Base-by-base conservation (phyloP, 1,140 invertebrate species). In the Cydia fagiglandana region DNA sequence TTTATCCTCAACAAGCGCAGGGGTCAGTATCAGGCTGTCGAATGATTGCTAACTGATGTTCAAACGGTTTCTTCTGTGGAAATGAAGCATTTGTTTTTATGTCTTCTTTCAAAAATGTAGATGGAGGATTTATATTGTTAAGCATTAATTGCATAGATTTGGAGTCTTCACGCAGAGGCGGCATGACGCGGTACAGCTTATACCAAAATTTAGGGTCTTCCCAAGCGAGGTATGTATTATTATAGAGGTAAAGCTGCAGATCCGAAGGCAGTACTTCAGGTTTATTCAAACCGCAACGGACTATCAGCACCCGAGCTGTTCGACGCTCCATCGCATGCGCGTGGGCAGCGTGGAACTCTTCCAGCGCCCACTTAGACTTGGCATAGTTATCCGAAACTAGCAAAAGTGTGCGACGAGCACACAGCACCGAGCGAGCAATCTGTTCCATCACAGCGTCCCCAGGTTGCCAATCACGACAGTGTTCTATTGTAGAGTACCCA, bases 141-240 rank as follows among this genome's bases (percentile, higher is more conserved):
- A 61, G 56, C 56, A 24, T 24, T 24, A 61, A 20, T 24, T 61
- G 56, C 56, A 61, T 20, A 2, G 56, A 61, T 24, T 61, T 61
- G 7, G 56, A 20, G 2, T 61, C 38, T 17, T 38, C 28, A 24
- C 66, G 30, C 15, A 70, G 34, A 17, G 66, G 66, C 7, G 92
- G 93, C 88, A 97, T 86, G 1, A 96, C 96, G 80, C 96, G 97
- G 38, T 94, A 93, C 15, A 98, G 87, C 88, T 97, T 97, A 56
- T 97, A 94, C 97, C 97, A 98, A 85, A 98, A 98, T 95, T 95
- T 96, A 7, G 95, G 96, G 86, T 97, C 96, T 12, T 95, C 96
- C 96, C 96, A 97, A 82, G 97, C 94, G 0, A 98, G 94, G 83
- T 98, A 98, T 0, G 97, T 98, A 84, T 97, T 97, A 85, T 96